Percentiles rank a stretch among this genome's conserved stretches.
These are phyloP conservation scores for Amaurobius ferox DNA, from an alignment of 2,888 invertebrate species.

Conservation along the genomic window DNA sequence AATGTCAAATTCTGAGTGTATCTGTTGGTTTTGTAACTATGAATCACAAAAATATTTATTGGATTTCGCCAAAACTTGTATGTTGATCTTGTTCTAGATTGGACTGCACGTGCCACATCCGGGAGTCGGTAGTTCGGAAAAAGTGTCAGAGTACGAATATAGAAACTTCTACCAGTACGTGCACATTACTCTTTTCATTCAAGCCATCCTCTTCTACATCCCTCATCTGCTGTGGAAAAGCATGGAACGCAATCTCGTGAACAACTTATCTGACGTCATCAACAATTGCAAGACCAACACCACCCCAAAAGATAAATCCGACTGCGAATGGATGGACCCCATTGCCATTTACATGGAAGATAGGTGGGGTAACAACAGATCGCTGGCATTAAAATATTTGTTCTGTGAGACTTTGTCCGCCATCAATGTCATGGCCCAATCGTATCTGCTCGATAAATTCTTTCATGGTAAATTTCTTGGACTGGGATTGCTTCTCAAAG, in stretches of 20 bases:
- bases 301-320: not conserved
- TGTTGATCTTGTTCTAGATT: constrained; percentile 51
- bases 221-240: constrained; percentile 97
- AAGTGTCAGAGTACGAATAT: constrained; percentile 74
- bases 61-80: too few species aligned
- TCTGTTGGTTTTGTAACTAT: too few species aligned
- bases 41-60: too few species aligned
- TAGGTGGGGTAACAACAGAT: constrained; percentile 83
- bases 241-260: constrained; percentile 47
- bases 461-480: constrained; percentile 68
- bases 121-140: constrained; percentile 80
- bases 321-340: not conserved
- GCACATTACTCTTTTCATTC: constrained; percentile 96
- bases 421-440: constrained; percentile 77
- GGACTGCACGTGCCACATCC: constrained; percentile 86
- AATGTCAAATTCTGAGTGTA: too few species aligned
- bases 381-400: constrained; percentile 36
- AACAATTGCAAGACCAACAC: not conserved
- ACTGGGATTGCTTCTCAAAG: constrained; percentile 44
- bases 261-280: constrained; percentile 42
- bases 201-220: constrained; percentile 96
- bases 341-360: constrained; percentile 90
- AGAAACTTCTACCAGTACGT: constrained; percentile 94
- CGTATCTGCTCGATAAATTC: constrained; percentile 75
- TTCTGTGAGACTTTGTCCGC: constrained; percentile 73